Evolutionary conservation across 2,888 invertebrate genomes (phyloP), one percentile per base, ranked within the genome.

Genomic region (Mimachlamys varia): DNA sequence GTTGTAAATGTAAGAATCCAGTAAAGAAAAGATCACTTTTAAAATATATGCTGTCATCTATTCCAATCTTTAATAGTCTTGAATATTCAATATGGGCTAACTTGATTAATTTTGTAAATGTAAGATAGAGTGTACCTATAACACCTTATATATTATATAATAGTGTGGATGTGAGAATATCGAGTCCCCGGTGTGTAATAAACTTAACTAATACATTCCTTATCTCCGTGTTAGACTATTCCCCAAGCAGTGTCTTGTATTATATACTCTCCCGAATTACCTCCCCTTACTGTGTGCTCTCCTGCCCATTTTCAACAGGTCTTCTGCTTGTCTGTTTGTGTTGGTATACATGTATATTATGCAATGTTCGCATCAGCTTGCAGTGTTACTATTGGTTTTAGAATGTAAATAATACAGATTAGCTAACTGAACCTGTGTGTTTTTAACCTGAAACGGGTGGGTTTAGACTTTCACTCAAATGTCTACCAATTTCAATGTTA

Each of bases 321-420:
- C 76, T 17, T 89, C 89, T 76, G 55, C 27, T 62, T 38, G 76
- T 88, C 33, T 88, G 53, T 88, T 55, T 91, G 88, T 88, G 62
- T 37, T 76, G 12, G 44, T 44, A 33, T 76, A 76, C 33, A 76
- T 33, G 33, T 33, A 76, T 76, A 27, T 76, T 76, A 76, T 76
- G 76, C 76, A 76, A 22, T 76, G 76, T 76, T 27, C 76, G 76
- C 76, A 76, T 76, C 76, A 33, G 76, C 76, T 76, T 76, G 76
- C 76, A 33, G 76, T 76, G 76, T 76, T 76, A 27, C 76, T 76
- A 27, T 76, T 76, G 76, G 33, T 76, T 76, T 76, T 76, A 33
- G 27, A 76, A 62, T 62, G 22, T n/a, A 62, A 62, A 12, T 33
- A 76, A 53, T 76, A 27, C 12, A 33, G 27, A 76, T 33, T 15